Percentiles rank a stretch among this genome's conserved stretches.
phyloP scores from a whole-genome alignment of 2,797 vertebrate genomes.

The Eulemur rubriventer region DNA sequence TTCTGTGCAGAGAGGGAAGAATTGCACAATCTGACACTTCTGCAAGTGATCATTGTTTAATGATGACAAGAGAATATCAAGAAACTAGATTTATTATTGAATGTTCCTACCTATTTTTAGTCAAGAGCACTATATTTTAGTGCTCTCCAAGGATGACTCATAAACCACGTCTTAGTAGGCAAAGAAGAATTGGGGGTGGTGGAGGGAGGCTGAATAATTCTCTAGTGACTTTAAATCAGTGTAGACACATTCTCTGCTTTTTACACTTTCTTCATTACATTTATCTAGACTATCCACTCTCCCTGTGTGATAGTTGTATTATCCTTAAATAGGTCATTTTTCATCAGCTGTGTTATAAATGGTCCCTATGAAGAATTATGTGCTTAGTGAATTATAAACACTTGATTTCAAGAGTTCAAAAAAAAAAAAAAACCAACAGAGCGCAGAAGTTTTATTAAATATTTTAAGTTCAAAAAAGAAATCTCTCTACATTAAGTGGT shows the following conservation, averaged over 20 bases:
- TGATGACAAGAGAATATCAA: constrained; percentile 51
- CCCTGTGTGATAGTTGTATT: not conserved
- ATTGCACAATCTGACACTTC: not conserved
- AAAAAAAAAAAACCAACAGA: not conserved
- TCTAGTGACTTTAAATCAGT: constrained; percentile 36
- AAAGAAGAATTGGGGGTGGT: not conserved
- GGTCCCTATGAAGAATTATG: not conserved
- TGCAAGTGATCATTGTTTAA: constrained; percentile 45
- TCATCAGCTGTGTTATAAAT: not conserved
- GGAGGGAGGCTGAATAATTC: not conserved
- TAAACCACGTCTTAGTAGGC: constrained; percentile 39
- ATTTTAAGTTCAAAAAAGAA: constrained; percentile 1
- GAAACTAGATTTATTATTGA: constrained; percentile 67
- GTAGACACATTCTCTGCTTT: not conserved
- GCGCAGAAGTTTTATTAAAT: not conserved
- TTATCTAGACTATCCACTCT: constrained; percentile 16
- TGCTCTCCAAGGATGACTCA: constrained; percentile 56
- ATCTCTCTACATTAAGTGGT: not conserved
- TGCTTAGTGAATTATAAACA: constrained; percentile 41
- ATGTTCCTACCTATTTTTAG: constrained; percentile 70
- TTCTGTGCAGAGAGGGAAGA: not conserved
- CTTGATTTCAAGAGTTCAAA: not conserved
- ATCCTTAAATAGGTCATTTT: constrained; percentile 11
- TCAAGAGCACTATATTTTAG: constrained; percentile 56
- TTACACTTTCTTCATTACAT: not conserved